These are phyloP conservation scores for Tetragonula carbonaria DNA, from an alignment of 2,888 invertebrate species.

Conservation along the genomic window DNA sequence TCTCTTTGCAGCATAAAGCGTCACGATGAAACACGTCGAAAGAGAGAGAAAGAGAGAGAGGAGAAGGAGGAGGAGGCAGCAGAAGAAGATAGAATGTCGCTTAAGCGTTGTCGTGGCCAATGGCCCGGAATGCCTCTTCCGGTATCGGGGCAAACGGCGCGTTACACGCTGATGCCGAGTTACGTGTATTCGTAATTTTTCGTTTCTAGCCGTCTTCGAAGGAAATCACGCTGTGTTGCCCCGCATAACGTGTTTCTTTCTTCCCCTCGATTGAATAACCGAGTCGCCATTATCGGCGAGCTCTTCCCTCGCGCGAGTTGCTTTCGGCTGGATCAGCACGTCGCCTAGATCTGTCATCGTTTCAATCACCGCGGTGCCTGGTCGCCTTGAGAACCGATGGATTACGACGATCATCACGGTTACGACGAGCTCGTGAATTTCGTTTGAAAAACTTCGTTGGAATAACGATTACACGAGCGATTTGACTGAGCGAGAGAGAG, in stretches of 20 bases:
- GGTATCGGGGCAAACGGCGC: slow-evolving; percentile 74
- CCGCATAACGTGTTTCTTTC: slow-evolving; percentile 45
- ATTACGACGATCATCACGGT: not conserved
- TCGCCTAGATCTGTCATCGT: not conserved
- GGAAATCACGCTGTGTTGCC: slow-evolving; percentile 39
- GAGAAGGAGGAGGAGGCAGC: not conserved
- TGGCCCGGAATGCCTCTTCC: slow-evolving; percentile 77
- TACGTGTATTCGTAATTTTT: slow-evolving; percentile 72
- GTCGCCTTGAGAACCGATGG: not conserved
- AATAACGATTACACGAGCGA: not conserved
- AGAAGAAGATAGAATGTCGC: slow-evolving; percentile 76
- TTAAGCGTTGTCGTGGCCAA: slow-evolving; percentile 77
- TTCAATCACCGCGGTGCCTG: not conserved
- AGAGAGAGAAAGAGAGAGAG: not conserved
- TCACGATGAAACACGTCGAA: slow-evolving; percentile 56
- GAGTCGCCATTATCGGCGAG: slow-evolving; percentile 48
- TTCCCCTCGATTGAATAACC: slow-evolving; percentile 55
- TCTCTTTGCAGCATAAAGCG: slow-evolving; percentile 71
- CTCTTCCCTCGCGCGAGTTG: not conserved
- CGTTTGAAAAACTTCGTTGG: not conserved
- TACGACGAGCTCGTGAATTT: not conserved
- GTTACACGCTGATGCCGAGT: slow-evolving; percentile 67
- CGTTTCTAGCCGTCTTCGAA: slow-evolving; percentile 21
- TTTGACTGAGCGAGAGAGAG: not conserved
- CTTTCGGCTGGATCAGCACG: not conserved